phyloP scores from a whole-genome alignment of 1,140 invertebrate genomes.

The Magallana gigas region DNA sequence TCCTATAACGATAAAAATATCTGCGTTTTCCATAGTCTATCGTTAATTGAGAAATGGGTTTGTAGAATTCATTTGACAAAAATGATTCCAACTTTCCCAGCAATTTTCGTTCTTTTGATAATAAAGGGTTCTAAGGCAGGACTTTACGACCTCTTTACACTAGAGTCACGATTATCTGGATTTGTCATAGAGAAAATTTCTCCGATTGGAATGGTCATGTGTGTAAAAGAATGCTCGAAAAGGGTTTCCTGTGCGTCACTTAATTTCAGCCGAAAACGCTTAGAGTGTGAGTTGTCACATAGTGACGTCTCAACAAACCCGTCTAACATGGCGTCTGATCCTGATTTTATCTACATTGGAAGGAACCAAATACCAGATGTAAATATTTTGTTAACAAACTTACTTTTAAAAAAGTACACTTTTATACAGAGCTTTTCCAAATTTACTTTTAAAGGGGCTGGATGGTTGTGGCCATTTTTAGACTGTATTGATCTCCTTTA shows the following conservation, averaged over 20 bases:
- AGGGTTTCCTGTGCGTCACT: neutral
- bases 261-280: neutral
- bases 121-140: neutral
- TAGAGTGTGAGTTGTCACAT: neutral
- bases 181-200: conserved; percentile 21
- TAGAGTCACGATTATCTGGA: neutral
- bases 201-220: conserved; percentile 16
- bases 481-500: no score
- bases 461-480: no score
- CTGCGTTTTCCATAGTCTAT: no score
- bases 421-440: neutral
- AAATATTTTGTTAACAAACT: neutral
- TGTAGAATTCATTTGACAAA: no score
- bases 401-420: neutral
- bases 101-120: no score
- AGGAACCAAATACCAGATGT: neutral
- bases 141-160: neutral
- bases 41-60: no score
- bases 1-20: no score
- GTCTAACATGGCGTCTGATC: neutral
- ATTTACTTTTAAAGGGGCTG: neutral
- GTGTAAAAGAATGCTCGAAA: neutral
- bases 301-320: neutral
- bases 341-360: neutral
- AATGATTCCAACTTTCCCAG: no score